A percentile compares a stretch with the other conserved stretches of the same genome.
These are phyloP conservation scores for Chelon auratus DNA, from an alignment of 2,797 vertebrate genomes.

Conservation along the genomic window DNA sequence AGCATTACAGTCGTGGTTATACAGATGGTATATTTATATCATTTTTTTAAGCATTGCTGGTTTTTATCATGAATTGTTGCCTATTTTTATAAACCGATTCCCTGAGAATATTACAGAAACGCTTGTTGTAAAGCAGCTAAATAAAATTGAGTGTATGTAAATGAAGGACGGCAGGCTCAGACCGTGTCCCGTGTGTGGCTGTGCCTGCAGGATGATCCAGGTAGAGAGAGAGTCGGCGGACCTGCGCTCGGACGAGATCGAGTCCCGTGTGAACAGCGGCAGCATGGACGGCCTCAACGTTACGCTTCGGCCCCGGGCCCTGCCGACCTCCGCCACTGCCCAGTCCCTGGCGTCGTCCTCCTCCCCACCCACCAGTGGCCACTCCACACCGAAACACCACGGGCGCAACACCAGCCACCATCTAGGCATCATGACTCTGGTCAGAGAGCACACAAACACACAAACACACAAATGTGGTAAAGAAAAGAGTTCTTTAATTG, in stretches of 20 bases:
- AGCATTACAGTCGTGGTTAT: neutral
- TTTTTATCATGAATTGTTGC: neutral
- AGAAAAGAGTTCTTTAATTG: neutral
- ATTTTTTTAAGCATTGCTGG: neutral
- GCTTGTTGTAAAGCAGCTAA: too few relatives aligned
- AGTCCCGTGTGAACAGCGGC: constrained; percentile 93
- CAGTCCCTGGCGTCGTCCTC: constrained; percentile 94
- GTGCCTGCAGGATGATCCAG: constrained; percentile 92
- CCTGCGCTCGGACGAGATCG: constrained; percentile 93
- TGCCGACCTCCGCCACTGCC: constrained; percentile 94
- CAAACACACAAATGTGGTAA: neutral
- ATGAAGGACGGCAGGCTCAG: neutral
- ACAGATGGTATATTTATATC: constrained; percentile 4
- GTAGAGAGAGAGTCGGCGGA: constrained; percentile 96
- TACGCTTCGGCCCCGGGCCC: constrained; percentile 89
- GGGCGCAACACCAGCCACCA: constrained; percentile 92
- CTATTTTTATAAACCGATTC: neutral
- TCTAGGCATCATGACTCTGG: constrained; percentile 96
- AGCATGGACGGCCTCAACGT: constrained; percentile 97
- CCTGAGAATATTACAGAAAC: neutral
- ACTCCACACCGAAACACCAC: constrained; percentile 91
- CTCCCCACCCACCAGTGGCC: constrained; percentile 90
- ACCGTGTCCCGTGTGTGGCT: neutral
- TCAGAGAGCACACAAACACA: constrained; percentile 71
- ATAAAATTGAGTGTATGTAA: neutral